Conservation (phyloP, 2,113 vertebrate species). For the Prinia subflava region DNA sequence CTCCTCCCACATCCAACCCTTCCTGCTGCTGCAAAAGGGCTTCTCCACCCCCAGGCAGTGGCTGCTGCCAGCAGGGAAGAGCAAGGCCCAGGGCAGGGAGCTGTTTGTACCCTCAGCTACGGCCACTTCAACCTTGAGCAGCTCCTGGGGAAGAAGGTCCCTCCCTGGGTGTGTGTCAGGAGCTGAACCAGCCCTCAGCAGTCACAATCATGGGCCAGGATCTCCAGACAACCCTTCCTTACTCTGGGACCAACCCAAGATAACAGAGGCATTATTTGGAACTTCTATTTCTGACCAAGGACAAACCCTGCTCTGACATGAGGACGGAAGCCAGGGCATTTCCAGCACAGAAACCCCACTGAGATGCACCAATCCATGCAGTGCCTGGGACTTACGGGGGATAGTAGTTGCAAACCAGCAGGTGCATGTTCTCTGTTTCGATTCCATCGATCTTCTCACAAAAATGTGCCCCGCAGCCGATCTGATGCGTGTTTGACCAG, state of each 20-base stretch:
- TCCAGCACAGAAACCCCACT: neutral
- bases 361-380: neutral
- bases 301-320: neutral
- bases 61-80: rapidly evolving
- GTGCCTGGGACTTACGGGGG: conserved; percentile 67
- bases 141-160: neutral
- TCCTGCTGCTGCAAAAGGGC: neutral
- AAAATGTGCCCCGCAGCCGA: conserved; percentile 72
- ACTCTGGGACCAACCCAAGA: neutral
- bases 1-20: neutral
- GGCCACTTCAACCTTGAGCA: neutral
- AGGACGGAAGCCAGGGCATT: neutral
- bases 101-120: neutral
- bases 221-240: conserved; percentile 8
- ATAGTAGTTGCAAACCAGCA: conserved; percentile 79
- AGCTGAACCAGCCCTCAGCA: neutral
- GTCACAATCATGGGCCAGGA: neutral
- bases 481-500: conserved; percentile 63
- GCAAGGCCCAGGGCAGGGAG: neutral
- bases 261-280: neutral
- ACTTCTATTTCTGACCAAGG: neutral
- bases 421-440: conserved; percentile 57
- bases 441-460: conserved; percentile 63
- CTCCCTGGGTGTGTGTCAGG: neutral
- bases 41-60: rapidly evolving